phyloP scores from a whole-genome alignment of 1,140 invertebrate species.

The Thalassaphorura encarpata region DNA sequence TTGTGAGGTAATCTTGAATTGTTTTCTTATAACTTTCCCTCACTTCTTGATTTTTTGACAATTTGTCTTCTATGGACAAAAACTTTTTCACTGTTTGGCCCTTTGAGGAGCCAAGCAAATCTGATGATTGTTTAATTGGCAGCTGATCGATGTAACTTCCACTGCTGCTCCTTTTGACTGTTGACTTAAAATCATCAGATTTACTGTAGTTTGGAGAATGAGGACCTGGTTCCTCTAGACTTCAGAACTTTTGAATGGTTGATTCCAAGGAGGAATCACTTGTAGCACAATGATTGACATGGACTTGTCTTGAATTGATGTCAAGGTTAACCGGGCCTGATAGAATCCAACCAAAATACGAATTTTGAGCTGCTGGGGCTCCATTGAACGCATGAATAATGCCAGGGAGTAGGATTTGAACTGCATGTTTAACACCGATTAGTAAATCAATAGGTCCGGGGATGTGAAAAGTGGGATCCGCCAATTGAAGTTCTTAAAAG shows the following conservation, averaged over 20 bases:
- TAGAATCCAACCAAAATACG: background rate
- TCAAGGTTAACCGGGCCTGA: background rate
- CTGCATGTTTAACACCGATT: background rate
- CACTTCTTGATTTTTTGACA: constrained; percentile 20
- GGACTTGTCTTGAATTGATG: no score
- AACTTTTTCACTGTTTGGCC: constrained; percentile 24
- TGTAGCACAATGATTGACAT: no score
- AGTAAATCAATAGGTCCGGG: constrained; percentile 3
- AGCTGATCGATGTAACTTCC: constrained; percentile 31
- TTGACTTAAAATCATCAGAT: constrained; percentile 26
- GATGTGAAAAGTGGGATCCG: background rate
- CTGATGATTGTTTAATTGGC: constrained; percentile 26
- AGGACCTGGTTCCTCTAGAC: background rate
- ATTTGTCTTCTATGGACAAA: constrained; percentile 24
- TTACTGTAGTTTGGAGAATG: no score
- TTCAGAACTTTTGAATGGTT: background rate
- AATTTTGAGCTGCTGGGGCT: background rate
- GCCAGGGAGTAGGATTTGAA: background rate
- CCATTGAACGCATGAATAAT: background rate
- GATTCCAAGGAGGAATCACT: background rate
- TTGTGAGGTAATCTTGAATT: constrained; percentile 32
- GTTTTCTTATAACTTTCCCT: constrained; percentile 33
- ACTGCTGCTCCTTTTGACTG: constrained; percentile 7
- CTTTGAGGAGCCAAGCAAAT: constrained; percentile 17
- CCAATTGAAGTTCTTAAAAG: background rate